Conservation (phyloP, 2,797 vertebrate genomes). For the Odontamblyopus lacepedii region DNA sequence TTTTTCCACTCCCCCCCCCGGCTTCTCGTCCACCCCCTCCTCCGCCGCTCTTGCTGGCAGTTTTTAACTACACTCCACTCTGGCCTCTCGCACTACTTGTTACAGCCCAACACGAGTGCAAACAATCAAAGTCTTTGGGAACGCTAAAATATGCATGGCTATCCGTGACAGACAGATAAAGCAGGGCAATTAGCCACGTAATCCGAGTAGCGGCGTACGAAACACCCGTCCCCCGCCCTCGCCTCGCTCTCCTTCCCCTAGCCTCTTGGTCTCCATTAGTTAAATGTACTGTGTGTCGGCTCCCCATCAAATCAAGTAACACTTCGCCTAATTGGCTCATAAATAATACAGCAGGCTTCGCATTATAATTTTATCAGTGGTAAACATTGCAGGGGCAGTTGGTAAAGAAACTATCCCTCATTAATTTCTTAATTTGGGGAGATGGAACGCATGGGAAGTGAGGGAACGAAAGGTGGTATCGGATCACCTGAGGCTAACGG, state of each 20-base stretch:
- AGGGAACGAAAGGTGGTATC: slow-evolving; percentile 72
- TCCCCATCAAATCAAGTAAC: slow-evolving; percentile 99
- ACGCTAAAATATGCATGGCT: slow-evolving; percentile 99
- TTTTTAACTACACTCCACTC: slow-evolving; percentile 95
- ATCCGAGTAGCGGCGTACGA: slow-evolving; percentile 88
- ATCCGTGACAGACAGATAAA: slow-evolving; percentile 98
- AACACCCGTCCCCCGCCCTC: slow-evolving; percentile 74
- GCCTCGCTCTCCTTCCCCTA: slow-evolving; percentile 73
- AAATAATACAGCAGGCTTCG: slow-evolving; percentile 96
- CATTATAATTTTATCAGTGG: slow-evolving; percentile 99
- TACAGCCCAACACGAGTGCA: slow-evolving; percentile 93
- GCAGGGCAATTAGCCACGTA: slow-evolving; percentile 99
- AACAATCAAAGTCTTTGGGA: slow-evolving; percentile 98
- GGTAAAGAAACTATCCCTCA: slow-evolving; percentile 95
- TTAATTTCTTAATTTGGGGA: slow-evolving; percentile 99
- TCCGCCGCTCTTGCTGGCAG: slow-evolving; percentile 74
- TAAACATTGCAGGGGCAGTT: slow-evolving; percentile 97
- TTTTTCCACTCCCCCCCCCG: slow-evolving; percentile 20
- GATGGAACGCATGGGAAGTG: slow-evolving; percentile 86
- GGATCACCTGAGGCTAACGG: slow-evolving; percentile 79
- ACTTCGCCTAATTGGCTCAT: slow-evolving; percentile 99
- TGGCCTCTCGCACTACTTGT: slow-evolving; percentile 92
- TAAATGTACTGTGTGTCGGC: slow-evolving; percentile 99
- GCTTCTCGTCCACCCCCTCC: slow-evolving; percentile 35
- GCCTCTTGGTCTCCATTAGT: slow-evolving; percentile 97